Percentiles rank a stretch among this genome's conserved stretches.
Evolutionary conservation across 1,140 invertebrate genomes (phyloP).

Genomic region (Mesaphorura yosii): DNA sequence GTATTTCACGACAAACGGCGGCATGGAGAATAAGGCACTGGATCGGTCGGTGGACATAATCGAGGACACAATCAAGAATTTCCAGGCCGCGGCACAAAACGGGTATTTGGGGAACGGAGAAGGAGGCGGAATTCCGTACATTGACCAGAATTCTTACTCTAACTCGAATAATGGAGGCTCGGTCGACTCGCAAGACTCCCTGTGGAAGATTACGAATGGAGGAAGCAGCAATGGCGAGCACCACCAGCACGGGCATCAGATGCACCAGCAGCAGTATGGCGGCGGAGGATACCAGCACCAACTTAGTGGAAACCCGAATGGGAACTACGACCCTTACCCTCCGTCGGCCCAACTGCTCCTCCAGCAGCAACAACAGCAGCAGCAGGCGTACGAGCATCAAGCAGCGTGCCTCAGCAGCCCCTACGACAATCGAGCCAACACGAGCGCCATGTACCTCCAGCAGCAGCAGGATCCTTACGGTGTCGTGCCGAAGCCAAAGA

Average conservation of each 20-base stretch:
- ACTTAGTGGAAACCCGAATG: conserved; percentile 12
- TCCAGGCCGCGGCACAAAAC: conserved; percentile 55
- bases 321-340: conserved; percentile 19
- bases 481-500: conserved; percentile 73
- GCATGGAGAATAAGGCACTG: conserved; percentile 79
- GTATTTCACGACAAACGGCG: conserved; percentile 66
- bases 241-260: conserved; percentile 7
- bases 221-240: not conserved
- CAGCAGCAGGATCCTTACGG: conserved; percentile 74
- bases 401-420: conserved; percentile 32
- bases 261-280: conserved; percentile 16
- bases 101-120: too few species aligned
- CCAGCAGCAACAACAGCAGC: conserved; percentile 15
- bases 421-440: conserved; percentile 65
- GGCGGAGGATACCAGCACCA: conserved; percentile 13
- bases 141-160: conserved; percentile 73
- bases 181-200: conserved; percentile 85
- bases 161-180: conserved; percentile 85
- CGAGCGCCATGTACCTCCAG: too few species aligned
- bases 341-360: conserved; percentile 17
- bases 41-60: conserved; percentile 74
- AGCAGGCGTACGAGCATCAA: conserved; percentile 26
- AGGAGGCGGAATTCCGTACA: conserved; percentile 74
- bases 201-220: conserved; percentile 72
- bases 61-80: conserved; percentile 66